These are phyloP conservation scores for Monoplex corrugatus DNA, from an alignment of 2,888 invertebrate species.

Conservation along the genomic window DNA sequence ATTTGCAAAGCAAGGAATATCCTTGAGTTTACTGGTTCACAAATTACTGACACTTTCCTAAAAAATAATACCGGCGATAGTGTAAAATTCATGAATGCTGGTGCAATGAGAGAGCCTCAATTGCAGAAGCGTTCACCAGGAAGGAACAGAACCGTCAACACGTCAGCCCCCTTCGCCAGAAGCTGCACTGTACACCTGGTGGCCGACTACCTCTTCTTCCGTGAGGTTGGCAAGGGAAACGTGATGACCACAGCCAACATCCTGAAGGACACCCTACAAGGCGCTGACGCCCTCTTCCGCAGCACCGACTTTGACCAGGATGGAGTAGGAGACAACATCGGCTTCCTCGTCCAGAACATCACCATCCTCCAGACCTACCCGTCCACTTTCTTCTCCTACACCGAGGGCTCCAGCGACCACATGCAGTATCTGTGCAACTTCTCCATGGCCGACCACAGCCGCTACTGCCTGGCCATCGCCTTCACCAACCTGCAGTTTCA, in stretches of 20 bases:
- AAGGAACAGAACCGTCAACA: neutral
- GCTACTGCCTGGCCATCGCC: constrained; percentile 67
- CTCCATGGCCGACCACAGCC: constrained; percentile 65
- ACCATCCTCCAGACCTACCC: constrained; percentile 57
- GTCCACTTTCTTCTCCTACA: constrained; percentile 53
- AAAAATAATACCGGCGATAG: too few relatives aligned
- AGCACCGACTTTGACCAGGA: constrained; percentile 77
- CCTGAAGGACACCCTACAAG: constrained; percentile 69
- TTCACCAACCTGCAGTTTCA: constrained; percentile 72
- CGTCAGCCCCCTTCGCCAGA: constrained; percentile 20
- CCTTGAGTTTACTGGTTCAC: too few relatives aligned
- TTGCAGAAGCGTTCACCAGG: neutral
- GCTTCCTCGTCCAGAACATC: constrained; percentile 70
- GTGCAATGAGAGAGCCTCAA: too few relatives aligned
- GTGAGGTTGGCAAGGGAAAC: constrained; percentile 62
- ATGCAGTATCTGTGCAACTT: constrained; percentile 67
- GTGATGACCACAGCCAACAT: constrained; percentile 64
- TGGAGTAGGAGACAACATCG: constrained; percentile 74
- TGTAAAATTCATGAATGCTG: too few relatives aligned
- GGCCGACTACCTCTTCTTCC: constrained; percentile 75
- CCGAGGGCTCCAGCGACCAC: constrained; percentile 53
- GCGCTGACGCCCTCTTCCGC: constrained; percentile 75
- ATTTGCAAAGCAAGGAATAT: neutral
- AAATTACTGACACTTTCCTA: too few relatives aligned
- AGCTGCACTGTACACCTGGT: constrained; percentile 72